These are phyloP conservation scores for Phalacrocorax pelagicus DNA, from an alignment of 2,113 vertebrate species.

Conservation along the genomic window DNA sequence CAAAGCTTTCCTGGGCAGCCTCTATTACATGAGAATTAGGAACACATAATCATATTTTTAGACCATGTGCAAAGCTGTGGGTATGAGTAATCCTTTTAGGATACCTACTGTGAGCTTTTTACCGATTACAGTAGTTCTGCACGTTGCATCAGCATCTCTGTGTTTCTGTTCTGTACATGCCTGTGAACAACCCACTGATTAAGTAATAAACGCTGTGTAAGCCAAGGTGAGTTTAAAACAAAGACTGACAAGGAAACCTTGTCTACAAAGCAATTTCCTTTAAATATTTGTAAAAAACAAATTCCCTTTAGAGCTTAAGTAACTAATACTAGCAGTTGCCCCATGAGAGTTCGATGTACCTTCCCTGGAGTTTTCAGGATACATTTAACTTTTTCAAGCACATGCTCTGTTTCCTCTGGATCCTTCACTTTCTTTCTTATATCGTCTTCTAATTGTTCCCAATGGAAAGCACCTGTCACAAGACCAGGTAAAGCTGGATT, in stretches of 20 bases:
- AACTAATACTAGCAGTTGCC: neutral
- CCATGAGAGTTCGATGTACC: slow-evolving; percentile 45
- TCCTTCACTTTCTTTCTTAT: slow-evolving; percentile 90
- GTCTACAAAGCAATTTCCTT: neutral
- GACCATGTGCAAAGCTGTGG: neutral
- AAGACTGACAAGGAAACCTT: neutral
- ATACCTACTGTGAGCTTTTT: neutral
- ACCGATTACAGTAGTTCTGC: neutral
- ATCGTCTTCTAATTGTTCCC: slow-evolving; percentile 89
- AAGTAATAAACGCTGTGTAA: neutral
- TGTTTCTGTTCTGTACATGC: fast-evolving
- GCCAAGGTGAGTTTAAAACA: neutral
- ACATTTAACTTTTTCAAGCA: slow-evolving; percentile 90
- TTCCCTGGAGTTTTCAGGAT: slow-evolving; percentile 80
- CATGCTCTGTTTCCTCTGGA: slow-evolving; percentile 81
- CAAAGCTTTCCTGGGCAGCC: neutral
- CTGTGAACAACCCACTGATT: neutral
- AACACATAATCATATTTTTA: neutral
- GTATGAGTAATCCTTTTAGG: neutral
- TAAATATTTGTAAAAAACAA: no score
- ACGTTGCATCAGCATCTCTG: neutral
- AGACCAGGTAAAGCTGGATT: neutral
- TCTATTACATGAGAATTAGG: neutral
- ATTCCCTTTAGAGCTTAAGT: neutral
- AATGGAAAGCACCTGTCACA: slow-evolving; percentile 88